phyloP scores from a whole-genome alignment of 2,888 invertebrate genomes.

The Caenorhabditis angaria region DNA sequence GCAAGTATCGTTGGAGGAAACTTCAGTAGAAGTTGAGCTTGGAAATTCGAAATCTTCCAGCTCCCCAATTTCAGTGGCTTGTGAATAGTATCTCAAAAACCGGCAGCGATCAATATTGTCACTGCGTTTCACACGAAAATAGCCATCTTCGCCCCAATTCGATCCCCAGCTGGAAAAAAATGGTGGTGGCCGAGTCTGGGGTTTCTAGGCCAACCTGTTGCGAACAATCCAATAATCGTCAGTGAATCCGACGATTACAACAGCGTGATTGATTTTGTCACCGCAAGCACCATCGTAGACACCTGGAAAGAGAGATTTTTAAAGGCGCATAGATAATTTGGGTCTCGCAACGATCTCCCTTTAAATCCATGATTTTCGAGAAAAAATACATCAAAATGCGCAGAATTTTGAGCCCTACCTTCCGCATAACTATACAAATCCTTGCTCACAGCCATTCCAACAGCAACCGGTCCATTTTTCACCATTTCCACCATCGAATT shows the following conservation, averaged over 20 bases:
- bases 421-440: conserved; percentile 89
- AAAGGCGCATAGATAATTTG: too few relatives aligned
- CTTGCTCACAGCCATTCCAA: conserved; percentile 78
- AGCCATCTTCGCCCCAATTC: conserved; percentile 89
- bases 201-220: conserved; percentile 25
- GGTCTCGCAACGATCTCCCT: too few relatives aligned
- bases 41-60: conserved; percentile 21
- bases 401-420: conserved; percentile 72
- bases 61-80: conserved; percentile 20
- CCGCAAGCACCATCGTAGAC: conserved; percentile 51
- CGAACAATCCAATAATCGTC: conserved; percentile 50
- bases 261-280: conserved; percentile 49
- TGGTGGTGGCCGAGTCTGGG: not conserved
- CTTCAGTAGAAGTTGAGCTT: not conserved
- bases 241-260: conserved; percentile 53
- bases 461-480: conserved; percentile 41
- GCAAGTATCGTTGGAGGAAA: not conserved
- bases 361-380: too few relatives aligned
- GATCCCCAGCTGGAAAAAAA: conserved; percentile 80
- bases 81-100: conserved; percentile 42
- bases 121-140: conserved; percentile 82
- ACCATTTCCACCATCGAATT: conserved; percentile 42
- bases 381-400: not conserved
- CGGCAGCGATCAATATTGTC: conserved; percentile 82
- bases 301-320: conserved; percentile 30